A percentile compares a stretch with the other conserved stretches of the same genome.
Evolutionary conservation across 2,888 invertebrate species (phyloP).

Genomic region (Apamea epomidion): DNA sequence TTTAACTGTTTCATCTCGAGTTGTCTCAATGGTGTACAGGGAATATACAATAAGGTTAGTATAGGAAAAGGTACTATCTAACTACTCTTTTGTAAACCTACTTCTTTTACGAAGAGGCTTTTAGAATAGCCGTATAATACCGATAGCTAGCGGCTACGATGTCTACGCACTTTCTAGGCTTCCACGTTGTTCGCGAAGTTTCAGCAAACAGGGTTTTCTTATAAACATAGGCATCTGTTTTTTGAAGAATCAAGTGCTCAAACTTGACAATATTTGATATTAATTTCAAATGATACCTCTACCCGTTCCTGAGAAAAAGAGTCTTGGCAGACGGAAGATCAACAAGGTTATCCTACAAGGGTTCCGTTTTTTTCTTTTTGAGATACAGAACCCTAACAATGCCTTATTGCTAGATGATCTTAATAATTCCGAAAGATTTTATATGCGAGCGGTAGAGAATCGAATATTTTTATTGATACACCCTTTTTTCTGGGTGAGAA

Average conservation of each 20-base stretch:
- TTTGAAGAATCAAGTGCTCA: background rate
- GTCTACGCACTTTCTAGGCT: conserved; percentile 1
- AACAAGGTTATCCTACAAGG: background rate
- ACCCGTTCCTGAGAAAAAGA: background rate
- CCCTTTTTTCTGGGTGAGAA: too few species aligned
- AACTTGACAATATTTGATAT: background rate
- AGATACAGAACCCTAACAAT: background rate
- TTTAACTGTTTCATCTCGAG: background rate
- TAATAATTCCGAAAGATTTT: background rate
- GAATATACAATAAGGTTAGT: background rate
- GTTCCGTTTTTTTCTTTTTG: background rate
- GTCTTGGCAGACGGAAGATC: background rate
- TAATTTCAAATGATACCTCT: background rate
- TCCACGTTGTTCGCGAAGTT: conserved; percentile 16
- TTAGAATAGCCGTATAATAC: background rate
- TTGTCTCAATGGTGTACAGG: background rate
- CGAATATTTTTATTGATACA: background rate
- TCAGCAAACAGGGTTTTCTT: conserved; percentile 1
- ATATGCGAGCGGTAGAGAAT: background rate
- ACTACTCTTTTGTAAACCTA: background rate
- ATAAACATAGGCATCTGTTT: background rate
- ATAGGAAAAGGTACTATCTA: background rate
- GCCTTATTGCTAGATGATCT: background rate
- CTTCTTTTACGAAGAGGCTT: background rate
- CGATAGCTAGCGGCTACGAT: conserved; percentile 4